Evolutionary conservation across 2,888 invertebrate species (phyloP), one percentile per base, ranked within the genome.

Genomic region (Parasteatoda lunata): DNA sequence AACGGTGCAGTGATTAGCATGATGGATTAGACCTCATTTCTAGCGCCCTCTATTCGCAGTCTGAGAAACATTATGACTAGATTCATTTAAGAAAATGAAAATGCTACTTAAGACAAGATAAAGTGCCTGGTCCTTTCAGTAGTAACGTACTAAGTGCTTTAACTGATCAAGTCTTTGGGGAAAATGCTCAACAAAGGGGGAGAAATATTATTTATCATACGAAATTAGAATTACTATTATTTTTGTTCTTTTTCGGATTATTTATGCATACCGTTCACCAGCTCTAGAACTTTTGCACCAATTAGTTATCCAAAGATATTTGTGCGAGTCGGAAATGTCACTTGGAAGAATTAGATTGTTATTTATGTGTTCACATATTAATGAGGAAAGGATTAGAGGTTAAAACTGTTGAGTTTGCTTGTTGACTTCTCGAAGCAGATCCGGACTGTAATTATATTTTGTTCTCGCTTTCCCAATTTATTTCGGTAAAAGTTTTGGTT

Each of bases 1-100:
- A 82, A 76, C 71, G 64, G 75, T 75, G 68, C 82, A 59, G 82
- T 82, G 82, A 82, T 82, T 82, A 82, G 59, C 30, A 54, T 82
- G 82, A 82, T 82, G 82, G 82, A 82, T 82, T 82, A 82, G 54
- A 68, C 45, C 68, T 51, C 69, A 69, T 70, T 70, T 54, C 73
- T 76, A 64, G 82, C 75, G 59, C 64, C 59, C 30, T 69, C 45
- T 30, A n/a, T 13, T 54, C 8, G 9, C 59, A 59, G 11, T 13
- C 11, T 9, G 59, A n/a, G 54, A 77, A 77, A 48, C 80, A 66
- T 80, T 80, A 72, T 72, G 80, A 72, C 65, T 72, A 45, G 80
- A 73, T 73, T 80, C 80, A 65, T 66, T 73, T 80, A 65, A 70
- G 59, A 59, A 70, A 78, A 78, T 70, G 78, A 70, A 78, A 78